Conservation (phyloP, 2,113 vertebrate species). For the Rhineura floridana region DNA sequence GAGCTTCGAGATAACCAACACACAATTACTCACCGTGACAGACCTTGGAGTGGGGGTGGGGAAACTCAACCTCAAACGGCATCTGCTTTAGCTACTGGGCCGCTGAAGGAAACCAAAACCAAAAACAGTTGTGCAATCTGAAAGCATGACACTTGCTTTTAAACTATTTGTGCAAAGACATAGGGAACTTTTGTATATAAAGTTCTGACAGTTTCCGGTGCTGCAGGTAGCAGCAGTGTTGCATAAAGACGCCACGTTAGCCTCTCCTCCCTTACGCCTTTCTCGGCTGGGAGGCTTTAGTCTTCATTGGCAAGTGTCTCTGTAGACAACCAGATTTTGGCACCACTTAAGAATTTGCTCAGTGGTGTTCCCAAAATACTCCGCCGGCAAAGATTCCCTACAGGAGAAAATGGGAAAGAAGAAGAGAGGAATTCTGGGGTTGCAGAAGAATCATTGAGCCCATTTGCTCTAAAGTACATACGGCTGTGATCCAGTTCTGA, state of each 20-base stretch:
- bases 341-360: slow-evolving; percentile 94
- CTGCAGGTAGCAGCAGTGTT: slow-evolving; percentile 56
- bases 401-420: slow-evolving; percentile 92
- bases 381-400: slow-evolving; percentile 91
- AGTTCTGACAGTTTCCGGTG: slow-evolving; percentile 62
- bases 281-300: slow-evolving; percentile 43
- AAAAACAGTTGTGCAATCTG: slow-evolving; percentile 48
- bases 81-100: background rate
- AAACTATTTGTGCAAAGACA: slow-evolving; percentile 80
- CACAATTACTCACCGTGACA: slow-evolving; percentile 21
- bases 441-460: slow-evolving; percentile 62
- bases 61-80: background rate
- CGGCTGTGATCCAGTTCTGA: slow-evolving; percentile 76
- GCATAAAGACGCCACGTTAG: slow-evolving; percentile 48
- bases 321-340: slow-evolving; percentile 95
- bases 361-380: slow-evolving; percentile 90
- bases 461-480: slow-evolving; percentile 87
- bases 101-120: slow-evolving; percentile 21
- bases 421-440: slow-evolving; percentile 89
- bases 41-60: background rate
- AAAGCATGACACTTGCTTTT: slow-evolving; percentile 64
- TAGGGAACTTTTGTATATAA: slow-evolving; percentile 58
- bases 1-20: slow-evolving; percentile 18
- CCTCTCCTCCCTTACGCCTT: slow-evolving; percentile 5
- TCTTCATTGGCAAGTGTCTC: slow-evolving; percentile 93